phyloP scores from a whole-genome alignment of 2,888 invertebrate species.

The Hetaerina titia region DNA sequence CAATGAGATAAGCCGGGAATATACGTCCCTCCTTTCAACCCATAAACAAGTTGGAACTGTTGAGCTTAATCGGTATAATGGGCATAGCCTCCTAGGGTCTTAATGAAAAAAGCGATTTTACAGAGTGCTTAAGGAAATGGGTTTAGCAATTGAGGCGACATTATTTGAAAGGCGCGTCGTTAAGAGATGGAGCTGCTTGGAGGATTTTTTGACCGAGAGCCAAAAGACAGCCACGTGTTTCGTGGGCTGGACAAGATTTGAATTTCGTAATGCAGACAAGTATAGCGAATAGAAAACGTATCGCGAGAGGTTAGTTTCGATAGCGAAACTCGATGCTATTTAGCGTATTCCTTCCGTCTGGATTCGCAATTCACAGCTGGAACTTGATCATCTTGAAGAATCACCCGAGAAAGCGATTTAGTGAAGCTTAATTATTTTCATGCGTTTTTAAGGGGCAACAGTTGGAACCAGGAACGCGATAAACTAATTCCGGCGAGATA shows the following conservation, averaged over 20 bases:
- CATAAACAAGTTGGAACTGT: background rate
- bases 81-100: background rate
- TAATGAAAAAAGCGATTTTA: background rate
- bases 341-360: too few relatives aligned
- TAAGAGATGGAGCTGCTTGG: background rate
- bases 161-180: background rate
- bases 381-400: background rate
- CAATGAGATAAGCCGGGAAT: background rate
- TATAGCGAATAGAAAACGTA: background rate
- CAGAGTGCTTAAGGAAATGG: background rate
- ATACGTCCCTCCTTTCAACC: background rate
- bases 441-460: too few relatives aligned
- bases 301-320: background rate
- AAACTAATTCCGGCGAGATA: background rate
- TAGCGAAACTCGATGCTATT: too few relatives aligned
- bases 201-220: background rate
- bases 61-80: background rate
- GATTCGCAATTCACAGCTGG: background rate
- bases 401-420: too few relatives aligned
- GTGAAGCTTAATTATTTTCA: too few relatives aligned
- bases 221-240: slow-evolving; percentile 17
- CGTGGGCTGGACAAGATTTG: background rate
- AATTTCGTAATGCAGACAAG: background rate
- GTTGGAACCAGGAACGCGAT: background rate
- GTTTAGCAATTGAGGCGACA: background rate